Base-by-base conservation (phyloP, 2,797 vertebrate genomes). In the Arnoldichthys spilopterus region DNA sequence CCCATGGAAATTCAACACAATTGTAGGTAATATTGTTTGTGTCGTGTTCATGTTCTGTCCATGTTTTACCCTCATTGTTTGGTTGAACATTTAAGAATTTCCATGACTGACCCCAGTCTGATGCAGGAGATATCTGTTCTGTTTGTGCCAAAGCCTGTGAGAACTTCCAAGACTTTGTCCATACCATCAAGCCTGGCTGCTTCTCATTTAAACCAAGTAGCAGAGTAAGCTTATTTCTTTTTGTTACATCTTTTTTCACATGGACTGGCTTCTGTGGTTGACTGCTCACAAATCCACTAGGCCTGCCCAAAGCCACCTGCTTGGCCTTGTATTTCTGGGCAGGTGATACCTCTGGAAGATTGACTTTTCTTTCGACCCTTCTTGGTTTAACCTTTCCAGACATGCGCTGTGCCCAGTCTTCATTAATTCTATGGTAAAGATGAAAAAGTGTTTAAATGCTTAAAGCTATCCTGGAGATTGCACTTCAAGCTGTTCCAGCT, bases 111-210 rank as follows among this genome's bases (percentile, higher is more conserved):
- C 91, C 89, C 90, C 87, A 92, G 49, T 84, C 69, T 56, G 83
- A 72, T 4, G 2, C 18, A 43, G 32, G 28, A n/a, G 11, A 53
- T 1, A 59, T 82, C 51, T 89, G 81, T 59, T 76, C 77, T 78
- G 75, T 47, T 74, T 73, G 1, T 2, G 78, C 80, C 71, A 88
- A 85, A 18, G 77, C 63, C 32, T 90, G 88, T 18, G 86, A 87
- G 78, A 86, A 89, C 79, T 86, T 90, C 90, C 90, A 93, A 49
- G 89, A 88, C 51, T 90, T 90, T 0, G 86, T 84, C 90, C 90
- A 93, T 13, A 86, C 62, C 86, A 89, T 81, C 16, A 75, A 9
- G 37, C 74, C 85, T 9, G 90, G 89, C 30, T 87, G 87, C 56
- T 53, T 86, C 68, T 86, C 72, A n/a, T 53, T 82, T 63, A 93